Evolutionary conservation across 2,113 vertebrate genomes (phyloP), one percentile per base, ranked within the genome.

Genomic region (Limnothrissa miodon): DNA sequence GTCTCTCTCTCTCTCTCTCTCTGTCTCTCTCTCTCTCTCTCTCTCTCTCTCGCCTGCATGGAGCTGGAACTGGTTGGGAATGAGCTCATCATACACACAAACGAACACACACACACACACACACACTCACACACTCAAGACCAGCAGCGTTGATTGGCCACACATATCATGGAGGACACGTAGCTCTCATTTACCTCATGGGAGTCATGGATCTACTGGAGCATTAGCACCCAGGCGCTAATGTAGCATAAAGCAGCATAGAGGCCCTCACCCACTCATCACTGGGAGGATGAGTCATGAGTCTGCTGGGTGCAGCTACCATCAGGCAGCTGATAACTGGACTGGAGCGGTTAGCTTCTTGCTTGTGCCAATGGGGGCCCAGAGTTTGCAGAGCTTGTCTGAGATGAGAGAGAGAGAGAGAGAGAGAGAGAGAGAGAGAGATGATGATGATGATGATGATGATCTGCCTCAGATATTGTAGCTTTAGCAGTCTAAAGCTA

Each of bases 171-270:
- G 19, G 78, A 78, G 59, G 36, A n/a, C 45, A 7, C 19, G 48
- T 33, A 70, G 51, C 42, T 36, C 33, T 44, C 45, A 78, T 84
- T 87, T 85, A 83, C 53, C 19, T 39, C 79, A 42, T 6, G 29
- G 39, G 13, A 78, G 45, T 44, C 56, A 46, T 15, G 11, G 51
- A 56, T 21, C 66, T 39, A 80, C 39, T 42, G 80, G 42, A 66
- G 46, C 44, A 19, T 81, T 86, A n/a, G 17, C 56, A 78, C 53
- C 82, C 79, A 8, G 2, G 53, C 36, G 36, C 48, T 84, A 83
- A 83, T 86, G 81, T 74, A 56, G 39, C 81, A 74, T 81, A 79
- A 36, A 70, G 82, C 17, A 51, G 21, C 44, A 44, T 33, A 44
- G 21, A 39, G 29, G 83, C 39, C 78, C 21, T 70, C 62, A 11